Base-by-base conservation (phyloP, 1,140 invertebrate genomes). In the Batillaria attramentaria region DNA sequence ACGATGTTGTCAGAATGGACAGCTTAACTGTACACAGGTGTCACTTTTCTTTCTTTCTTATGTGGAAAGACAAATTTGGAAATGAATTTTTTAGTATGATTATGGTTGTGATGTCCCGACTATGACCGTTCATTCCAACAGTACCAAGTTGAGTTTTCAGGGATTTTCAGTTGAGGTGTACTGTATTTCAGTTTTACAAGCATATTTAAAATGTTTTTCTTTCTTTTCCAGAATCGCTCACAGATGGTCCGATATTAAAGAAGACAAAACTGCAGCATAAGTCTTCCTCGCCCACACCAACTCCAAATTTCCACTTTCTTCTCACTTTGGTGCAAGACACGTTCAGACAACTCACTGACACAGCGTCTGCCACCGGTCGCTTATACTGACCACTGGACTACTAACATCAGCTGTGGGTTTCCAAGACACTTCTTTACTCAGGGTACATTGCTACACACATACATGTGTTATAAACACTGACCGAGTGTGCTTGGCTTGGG, bases 291-390 rank as follows among this genome's bases (percentile, higher is more conserved):
- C 57, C 24, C 8, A 1, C 41, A 24, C 43, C 41, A 16, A 33
- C 70, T 16, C 4, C 73, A 50, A 65, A 65, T 37, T 75, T 60
- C 28, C 73, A 57, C 28, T 35, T 24, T 20, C 73, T 75, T 3
- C 54, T 75, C 35, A 35, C 33, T 33, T 20, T 75, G 10, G 73
- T 65, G 13, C 54, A 75, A 54, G 54, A 75, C 42, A 75, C 73
- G 18, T 75, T 75, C 20, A 33, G 31, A 37, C 73, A 62, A 35
- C 60, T 75, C 54, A 62, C 73, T 20, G 35, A 37, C 35, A 42
- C 2, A 24, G 37, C 68, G 1, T 39, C 41, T 1, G 68, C 42
- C 37, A 42, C 37, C 20, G 41, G 68, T 37, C 68, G 68, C 13
- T 42, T 70, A 24, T 70, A 70, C 24, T 70, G 33, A 75, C 35